These are phyloP conservation scores for Archivesica marissinica DNA, from an alignment of 1,140 invertebrate genomes.

Conservation along the genomic window DNA sequence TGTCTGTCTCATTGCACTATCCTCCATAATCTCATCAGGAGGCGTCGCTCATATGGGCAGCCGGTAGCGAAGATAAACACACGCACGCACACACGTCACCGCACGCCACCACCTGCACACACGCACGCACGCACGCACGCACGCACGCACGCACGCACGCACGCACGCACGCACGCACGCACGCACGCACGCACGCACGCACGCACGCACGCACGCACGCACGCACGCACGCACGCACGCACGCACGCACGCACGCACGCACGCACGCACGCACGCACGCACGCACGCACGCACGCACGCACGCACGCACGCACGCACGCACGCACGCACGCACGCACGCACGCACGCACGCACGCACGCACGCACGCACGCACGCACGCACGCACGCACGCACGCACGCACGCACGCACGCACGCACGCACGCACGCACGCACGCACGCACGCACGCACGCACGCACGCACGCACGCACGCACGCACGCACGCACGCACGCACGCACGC, in stretches of 20 bases:
- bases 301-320: conserved; percentile 1
- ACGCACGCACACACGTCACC: too few species aligned
- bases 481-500: not conserved
- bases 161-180: too few species aligned
- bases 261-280: conserved; percentile 1
- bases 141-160: too few species aligned
- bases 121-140: too few species aligned
- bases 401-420: conserved; percentile 1
- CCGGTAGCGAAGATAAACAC: too few species aligned
- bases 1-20: too few species aligned
- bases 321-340: conserved; percentile 1
- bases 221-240: conserved; percentile 1
- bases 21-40: too few species aligned
- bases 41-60: too few species aligned
- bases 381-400: conserved; percentile 1
- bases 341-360: conserved; percentile 1
- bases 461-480: conserved; percentile 1
- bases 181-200: too few species aligned
- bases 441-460: conserved; percentile 1
- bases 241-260: conserved; percentile 1
- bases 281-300: conserved; percentile 1
- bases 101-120: not conserved
- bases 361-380: conserved; percentile 1
- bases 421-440: conserved; percentile 1
- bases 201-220: conserved; percentile 1